phyloP scores from a whole-genome alignment of 1,140 invertebrate genomes.

The Euwallacea fornicatus region DNA sequence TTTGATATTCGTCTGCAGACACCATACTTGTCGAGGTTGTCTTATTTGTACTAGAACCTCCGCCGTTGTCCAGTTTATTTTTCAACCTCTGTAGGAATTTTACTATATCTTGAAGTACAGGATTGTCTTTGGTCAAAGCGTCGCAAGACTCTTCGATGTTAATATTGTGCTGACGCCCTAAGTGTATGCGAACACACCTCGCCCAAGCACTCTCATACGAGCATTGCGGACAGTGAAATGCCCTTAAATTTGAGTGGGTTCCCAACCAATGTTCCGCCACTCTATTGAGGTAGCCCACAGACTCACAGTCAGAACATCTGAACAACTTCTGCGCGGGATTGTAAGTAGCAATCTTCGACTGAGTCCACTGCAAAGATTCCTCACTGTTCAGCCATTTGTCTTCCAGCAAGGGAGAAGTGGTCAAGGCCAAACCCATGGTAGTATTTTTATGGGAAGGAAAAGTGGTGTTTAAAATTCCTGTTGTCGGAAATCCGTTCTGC shows the following conservation, averaged over 20 bases:
- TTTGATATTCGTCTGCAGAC: slow-evolving; percentile 36
- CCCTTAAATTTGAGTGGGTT: slow-evolving; percentile 73
- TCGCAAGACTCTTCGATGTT: slow-evolving; percentile 62
- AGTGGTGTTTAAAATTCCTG: slow-evolving; percentile 60
- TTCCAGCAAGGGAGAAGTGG: slow-evolving; percentile 55
- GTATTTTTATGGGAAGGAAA: slow-evolving; percentile 56
- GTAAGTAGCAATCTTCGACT: slow-evolving; percentile 71
- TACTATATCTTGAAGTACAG: slow-evolving; percentile 73
- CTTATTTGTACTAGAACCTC: slow-evolving; percentile 38
- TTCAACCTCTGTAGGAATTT: slow-evolving; percentile 70
- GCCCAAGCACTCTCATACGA: slow-evolving; percentile 75
- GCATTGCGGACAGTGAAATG: slow-evolving; percentile 73
- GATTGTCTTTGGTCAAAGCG: slow-evolving; percentile 67
- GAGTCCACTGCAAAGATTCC: slow-evolving; percentile 68
- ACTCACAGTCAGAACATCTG: slow-evolving; percentile 75
- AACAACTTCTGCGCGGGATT: slow-evolving; percentile 73
- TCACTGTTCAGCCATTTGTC: slow-evolving; percentile 71
- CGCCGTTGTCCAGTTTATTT: slow-evolving; percentile 58
- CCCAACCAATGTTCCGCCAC: slow-evolving; percentile 84
- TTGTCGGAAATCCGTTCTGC: slow-evolving; percentile 70
- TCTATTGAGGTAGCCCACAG: slow-evolving; percentile 74
- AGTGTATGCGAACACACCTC: slow-evolving; percentile 71
- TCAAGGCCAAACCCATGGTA: slow-evolving; percentile 45
- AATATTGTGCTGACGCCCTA: slow-evolving; percentile 68
- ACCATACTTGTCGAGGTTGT: slow-evolving; percentile 36